phyloP scores from a whole-genome alignment of 1,140 invertebrate species.

The Laupala kohalensis region DNA sequence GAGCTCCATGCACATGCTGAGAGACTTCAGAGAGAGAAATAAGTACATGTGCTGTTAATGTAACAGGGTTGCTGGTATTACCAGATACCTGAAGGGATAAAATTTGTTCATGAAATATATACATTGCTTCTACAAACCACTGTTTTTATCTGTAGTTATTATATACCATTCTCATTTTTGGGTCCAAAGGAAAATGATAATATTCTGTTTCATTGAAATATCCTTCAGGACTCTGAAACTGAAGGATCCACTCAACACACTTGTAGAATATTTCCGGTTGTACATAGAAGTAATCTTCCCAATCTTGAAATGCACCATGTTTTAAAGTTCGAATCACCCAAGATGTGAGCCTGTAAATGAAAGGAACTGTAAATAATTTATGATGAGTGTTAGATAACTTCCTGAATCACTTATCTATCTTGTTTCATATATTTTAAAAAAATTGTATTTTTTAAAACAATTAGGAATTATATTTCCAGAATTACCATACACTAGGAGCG shows the following conservation, averaged over 20 bases:
- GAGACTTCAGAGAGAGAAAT: constrained; percentile 30
- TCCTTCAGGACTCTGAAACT: constrained; percentile 29
- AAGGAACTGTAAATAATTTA: constrained; percentile 7
- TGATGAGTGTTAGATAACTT: background rate
- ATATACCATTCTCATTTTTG: constrained; percentile 21
- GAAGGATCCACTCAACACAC: constrained; percentile 29
- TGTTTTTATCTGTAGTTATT: background rate
- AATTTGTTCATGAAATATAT: background rate
- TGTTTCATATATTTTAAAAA: too few species aligned
- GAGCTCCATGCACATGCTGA: constrained; percentile 25
- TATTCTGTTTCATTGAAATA: constrained; percentile 30
- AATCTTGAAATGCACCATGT: constrained; percentile 35
- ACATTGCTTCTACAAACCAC: constrained; percentile 10
- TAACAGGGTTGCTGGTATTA: constrained; percentile 16
- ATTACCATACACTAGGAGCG: constrained; percentile 34
- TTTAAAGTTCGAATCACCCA: constrained; percentile 31
- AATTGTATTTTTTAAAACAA: too few species aligned
- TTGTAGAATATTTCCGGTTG: constrained; percentile 28
- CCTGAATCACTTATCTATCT: too few species aligned
- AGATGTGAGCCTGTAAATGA: constrained; percentile 31
- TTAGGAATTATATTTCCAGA: too few species aligned
- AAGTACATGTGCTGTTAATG: constrained; percentile 37
- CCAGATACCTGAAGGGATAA: background rate
- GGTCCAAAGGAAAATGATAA: constrained; percentile 20
- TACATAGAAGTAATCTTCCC: constrained; percentile 36